Percentiles rank a stretch among this genome's conserved stretches.
phyloP scores from a whole-genome alignment of 1,140 invertebrate species.

The Calephelis nemesis region DNA sequence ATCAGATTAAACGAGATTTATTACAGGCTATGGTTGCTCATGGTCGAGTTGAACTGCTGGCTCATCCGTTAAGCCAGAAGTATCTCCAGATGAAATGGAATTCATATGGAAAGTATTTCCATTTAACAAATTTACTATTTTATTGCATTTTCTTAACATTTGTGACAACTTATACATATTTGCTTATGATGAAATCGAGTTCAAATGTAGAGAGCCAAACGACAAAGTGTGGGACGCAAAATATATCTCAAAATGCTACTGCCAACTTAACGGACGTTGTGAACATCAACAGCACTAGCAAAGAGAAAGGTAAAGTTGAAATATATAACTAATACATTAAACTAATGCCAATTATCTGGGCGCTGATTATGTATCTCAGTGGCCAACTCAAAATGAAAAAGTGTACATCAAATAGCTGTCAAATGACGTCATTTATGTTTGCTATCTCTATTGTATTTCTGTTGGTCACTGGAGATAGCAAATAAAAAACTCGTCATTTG shows the following conservation, averaged over 20 bases:
- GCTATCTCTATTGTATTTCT: too few species aligned
- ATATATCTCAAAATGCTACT: not conserved
- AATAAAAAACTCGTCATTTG: too few species aligned
- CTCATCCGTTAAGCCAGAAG: slow-evolving; percentile 90
- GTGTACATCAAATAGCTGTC: too few species aligned
- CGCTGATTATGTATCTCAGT: too few species aligned
- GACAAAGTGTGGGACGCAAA: slow-evolving; percentile 19
- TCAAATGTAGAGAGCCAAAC: not conserved
- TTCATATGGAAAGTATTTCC: slow-evolving; percentile 92
- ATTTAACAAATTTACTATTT: slow-evolving; percentile 86
- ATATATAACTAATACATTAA: not conserved
- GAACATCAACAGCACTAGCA: not conserved
- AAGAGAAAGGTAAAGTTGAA: not conserved
- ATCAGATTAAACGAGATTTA: slow-evolving; percentile 1
- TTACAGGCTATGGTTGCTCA: slow-evolving; percentile 89
- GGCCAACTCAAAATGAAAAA: too few species aligned
- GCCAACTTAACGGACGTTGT: not conserved
- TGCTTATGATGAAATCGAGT: slow-evolving; percentile 77
- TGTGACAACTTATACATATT: slow-evolving; percentile 85
- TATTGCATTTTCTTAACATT: slow-evolving; percentile 88
- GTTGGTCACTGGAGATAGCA: too few species aligned
- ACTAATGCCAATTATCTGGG: too few species aligned
- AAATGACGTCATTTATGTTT: too few species aligned
- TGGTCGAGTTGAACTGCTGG: slow-evolving; percentile 88
- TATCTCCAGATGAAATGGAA: slow-evolving; percentile 94